A percentile compares a stretch with the other conserved stretches of the same genome.
Evolutionary conservation across 2,888 invertebrate species (phyloP).

Genomic region (Pyrgus malvae): DNA sequence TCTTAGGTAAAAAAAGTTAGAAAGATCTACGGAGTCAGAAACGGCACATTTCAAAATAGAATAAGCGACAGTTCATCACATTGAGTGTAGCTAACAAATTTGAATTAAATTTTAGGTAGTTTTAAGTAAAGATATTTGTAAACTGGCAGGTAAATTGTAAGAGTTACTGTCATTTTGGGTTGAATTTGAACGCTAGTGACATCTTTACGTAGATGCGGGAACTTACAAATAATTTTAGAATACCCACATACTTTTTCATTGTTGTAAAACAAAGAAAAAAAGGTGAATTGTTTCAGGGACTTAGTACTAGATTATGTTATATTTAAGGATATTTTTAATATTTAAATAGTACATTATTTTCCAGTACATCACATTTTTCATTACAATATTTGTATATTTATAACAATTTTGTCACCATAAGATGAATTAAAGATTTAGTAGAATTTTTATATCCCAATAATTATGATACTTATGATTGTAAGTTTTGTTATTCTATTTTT

Average conservation of each 20-base stretch:
- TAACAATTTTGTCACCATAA: background rate
- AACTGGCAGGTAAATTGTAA: background rate
- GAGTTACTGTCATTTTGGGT: slow-evolving; percentile 5
- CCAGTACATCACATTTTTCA: background rate
- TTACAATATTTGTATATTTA: background rate
- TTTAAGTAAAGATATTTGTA: too few relatives aligned
- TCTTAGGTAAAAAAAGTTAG: too few relatives aligned
- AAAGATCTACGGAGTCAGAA: slow-evolving; percentile 43
- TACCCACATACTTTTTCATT: background rate
- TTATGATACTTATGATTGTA: background rate
- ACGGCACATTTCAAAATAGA: slow-evolving; percentile 44
- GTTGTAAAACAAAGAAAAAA: too few relatives aligned
- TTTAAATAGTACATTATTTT: slow-evolving; percentile 5
- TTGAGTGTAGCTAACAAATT: slow-evolving; percentile 46
- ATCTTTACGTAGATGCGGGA: background rate
- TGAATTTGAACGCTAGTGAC: slow-evolving; percentile 6
- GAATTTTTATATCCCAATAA: background rate
- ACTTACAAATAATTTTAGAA: slow-evolving; percentile 3
- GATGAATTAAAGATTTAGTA: background rate
- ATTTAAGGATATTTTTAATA: slow-evolving; percentile 1
- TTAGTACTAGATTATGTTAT: slow-evolving; percentile 12
- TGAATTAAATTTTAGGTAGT: slow-evolving; percentile 36
- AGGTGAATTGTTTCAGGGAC: slow-evolving; percentile 17
- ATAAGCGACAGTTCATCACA: slow-evolving; percentile 60
- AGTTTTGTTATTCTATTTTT: background rate